Evolutionary conservation across 2,113 vertebrate species (phyloP), one percentile per base, ranked within the genome.

Genomic region (Hylia prasina): DNA sequence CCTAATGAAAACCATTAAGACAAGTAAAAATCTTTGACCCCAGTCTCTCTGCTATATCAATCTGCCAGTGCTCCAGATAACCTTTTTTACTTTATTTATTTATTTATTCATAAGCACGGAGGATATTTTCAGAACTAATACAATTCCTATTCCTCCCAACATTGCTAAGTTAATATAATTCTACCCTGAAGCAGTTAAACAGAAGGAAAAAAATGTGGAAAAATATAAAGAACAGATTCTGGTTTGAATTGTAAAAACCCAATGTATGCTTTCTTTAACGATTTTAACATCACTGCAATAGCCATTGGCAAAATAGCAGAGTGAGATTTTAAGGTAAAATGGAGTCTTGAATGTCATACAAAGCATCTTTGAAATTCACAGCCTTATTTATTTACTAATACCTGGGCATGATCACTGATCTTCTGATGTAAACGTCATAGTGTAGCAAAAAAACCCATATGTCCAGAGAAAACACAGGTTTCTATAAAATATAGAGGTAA

Each of bases 1-100:
- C 83, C 72, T 93, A 83, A 76, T 58, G 94, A 96, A 97, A 87
- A 91, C 82, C 97, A 97, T 97, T 97, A 98, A 95, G 94, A 98
- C 87, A 91, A 92, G 70, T 71, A 94, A 96, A 97, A 97, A 94
- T 89, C 6, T 37, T 89, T 96, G 45, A 86, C 82, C 64, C 11
- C 39, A 65, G 24, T 71, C 89, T 77, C 65, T 79, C 66, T 56
- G 33, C 58, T 94, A 94, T 97, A 97, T 97, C 91, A 93, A 86
- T 97, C 97, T 96, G 89, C 69, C 82, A 92, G 64, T 28, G 13
- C 24, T 39, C 13, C 79, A 78, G 54, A 30, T 90, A 87, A 91
- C 78, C 33, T 35, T 89, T 89, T 73, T 66, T 23, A 30, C 8
- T 66, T 91, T 48, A 80, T 76, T 89, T 77, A 39, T 60, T 72